phyloP scores from a whole-genome alignment of 2,797 vertebrate genomes.

The Rallus crepitans region DNA sequence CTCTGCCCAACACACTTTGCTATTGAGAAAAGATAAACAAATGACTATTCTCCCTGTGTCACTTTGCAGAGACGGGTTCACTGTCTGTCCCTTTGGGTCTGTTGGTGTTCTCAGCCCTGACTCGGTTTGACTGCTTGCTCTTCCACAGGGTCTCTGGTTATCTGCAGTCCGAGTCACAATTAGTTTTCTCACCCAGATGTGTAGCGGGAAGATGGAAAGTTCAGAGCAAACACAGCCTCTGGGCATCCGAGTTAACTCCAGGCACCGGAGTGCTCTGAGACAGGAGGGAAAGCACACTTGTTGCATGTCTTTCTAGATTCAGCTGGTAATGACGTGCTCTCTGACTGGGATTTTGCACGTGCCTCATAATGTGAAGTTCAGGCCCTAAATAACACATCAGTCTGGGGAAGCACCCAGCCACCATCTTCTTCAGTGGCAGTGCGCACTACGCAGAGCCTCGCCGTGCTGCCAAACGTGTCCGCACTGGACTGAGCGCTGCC shows the following conservation, averaged over 20 bases:
- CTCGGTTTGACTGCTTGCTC: background rate
- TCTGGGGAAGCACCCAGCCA: background rate
- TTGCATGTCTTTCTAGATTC: background rate
- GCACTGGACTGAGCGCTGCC: rapidly evolving
- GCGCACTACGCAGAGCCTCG: background rate
- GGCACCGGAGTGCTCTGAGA: background rate
- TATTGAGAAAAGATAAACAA: background rate
- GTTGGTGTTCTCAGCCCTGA: background rate
- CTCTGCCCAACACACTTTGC: background rate
- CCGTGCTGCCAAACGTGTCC: background rate
- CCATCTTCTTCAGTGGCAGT: background rate
- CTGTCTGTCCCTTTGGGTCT: background rate
- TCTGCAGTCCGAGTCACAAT: background rate
- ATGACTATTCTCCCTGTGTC: background rate
- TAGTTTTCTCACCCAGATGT: background rate
- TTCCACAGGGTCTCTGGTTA: background rate
- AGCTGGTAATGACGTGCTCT: background rate
- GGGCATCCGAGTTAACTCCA: background rate
- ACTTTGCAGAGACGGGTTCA: background rate
- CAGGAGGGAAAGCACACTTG: background rate
- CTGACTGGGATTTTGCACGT: background rate
- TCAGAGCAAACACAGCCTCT: background rate
- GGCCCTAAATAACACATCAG: background rate
- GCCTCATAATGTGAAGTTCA: background rate
- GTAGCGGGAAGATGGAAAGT: background rate